Conservation (phyloP, 2,888 invertebrate species). For the Mongoloraphidia duomilia region DNA sequence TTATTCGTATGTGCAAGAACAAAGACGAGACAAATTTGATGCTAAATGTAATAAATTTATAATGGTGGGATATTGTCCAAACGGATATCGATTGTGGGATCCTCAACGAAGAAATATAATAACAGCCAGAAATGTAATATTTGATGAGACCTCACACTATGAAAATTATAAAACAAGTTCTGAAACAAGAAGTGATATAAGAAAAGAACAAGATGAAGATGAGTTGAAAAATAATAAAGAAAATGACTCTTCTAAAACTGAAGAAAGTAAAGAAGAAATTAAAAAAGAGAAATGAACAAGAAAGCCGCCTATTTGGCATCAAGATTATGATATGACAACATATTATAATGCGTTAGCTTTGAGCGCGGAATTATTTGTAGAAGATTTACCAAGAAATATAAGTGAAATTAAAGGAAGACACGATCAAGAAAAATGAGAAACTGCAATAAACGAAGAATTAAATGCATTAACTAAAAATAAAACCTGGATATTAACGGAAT, state of each 20-base stretch:
- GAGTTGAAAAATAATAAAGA: too few species aligned
- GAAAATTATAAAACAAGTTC: too few species aligned
- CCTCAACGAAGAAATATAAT: not conserved
- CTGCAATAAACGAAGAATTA: constrained; percentile 15
- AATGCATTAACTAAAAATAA: constrained; percentile 12
- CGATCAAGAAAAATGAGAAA: constrained; percentile 8
- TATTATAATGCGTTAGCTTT: too few species aligned
- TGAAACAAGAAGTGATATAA: not conserved
- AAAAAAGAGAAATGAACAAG: too few species aligned
- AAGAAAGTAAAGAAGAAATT: not conserved
- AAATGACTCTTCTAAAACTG: not conserved
- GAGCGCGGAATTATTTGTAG: constrained; percentile 3
- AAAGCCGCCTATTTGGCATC: too few species aligned
- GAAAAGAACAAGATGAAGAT: not conserved
- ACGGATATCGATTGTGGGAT: not conserved
- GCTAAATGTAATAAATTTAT: not conserved
- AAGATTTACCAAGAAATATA: constrained; percentile 5
- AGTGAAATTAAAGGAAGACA: constrained; percentile 5
- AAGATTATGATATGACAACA: too few species aligned
- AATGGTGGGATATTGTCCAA: constrained; percentile 1
- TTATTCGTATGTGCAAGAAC: not conserved
- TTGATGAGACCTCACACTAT: too few species aligned
- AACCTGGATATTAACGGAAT: constrained; percentile 15
- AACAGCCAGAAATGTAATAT: not conserved
- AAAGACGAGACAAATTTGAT: not conserved